Evolutionary conservation across 2,797 vertebrate genomes (phyloP), one percentile per base, ranked within the genome.

Genomic region (Babyrousa celebensis): DNA sequence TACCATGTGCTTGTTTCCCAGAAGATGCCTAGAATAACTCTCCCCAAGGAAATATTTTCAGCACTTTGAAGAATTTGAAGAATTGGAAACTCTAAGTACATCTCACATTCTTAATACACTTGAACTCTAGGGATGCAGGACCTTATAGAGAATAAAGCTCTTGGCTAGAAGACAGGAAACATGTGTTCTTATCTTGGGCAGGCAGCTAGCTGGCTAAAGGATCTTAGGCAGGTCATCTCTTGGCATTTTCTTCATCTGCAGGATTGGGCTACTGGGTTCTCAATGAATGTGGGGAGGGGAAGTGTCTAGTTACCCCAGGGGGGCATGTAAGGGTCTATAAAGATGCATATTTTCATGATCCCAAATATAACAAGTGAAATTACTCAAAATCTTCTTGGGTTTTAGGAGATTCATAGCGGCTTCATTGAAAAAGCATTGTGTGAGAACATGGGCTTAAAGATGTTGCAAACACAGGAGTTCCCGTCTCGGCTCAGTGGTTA

Each of bases 51-150:
- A 96, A 90, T 79, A 85, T 70, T 84, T 71, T 67, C 94, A 96
- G 74, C 12, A 12, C 72, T 94, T 97, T 43, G 63, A 98, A 88
- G 72, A 97, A 97, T 89, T 32, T 91, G 48, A 96, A 94, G 85
- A 96, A 95, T 86, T 82, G 77, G 90, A 95, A 90, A 83, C 14
- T 78, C 32, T 68, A 94, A 87, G 65, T 65, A 84, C n/a, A 16
- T 89, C 74, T 91, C 67, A 65, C 43, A 80, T 95, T 93, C 87
- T 72, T 88, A 71, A 84, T 74, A 16, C 18, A 74, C 74, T 85
- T 90, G 72, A 97, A 92, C 93, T 93, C 77, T 75, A 27, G 68
- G 80, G 86, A 88, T 43, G 67, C n/a, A 65, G 72, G 89, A 54
- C 67, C 20, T 70, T 87, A 60, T 18, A 78, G 63, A 87, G 11